Conservation (phyloP, 1,140 invertebrate species). For the Cherax destructor region DNA sequence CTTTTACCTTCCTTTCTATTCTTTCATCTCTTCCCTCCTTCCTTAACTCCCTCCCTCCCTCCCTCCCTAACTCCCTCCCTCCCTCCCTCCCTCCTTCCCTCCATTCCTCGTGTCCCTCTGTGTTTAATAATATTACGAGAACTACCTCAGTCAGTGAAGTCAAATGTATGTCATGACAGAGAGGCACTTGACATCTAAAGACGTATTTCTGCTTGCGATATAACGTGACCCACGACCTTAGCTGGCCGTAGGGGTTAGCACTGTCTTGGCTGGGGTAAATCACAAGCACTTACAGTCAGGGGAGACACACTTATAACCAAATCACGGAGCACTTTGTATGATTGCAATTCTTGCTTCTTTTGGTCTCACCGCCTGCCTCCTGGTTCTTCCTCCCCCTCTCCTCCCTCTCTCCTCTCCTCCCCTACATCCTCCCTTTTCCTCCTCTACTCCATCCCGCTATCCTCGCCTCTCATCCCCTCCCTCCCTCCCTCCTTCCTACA, state of each 20-base stretch:
- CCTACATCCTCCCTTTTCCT: not conserved
- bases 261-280: constrained; percentile 34
- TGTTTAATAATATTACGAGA: constrained; percentile 34
- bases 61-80: not conserved
- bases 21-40: no score
- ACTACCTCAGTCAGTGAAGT: not conserved
- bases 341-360: constrained; percentile 28
- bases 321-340: constrained; percentile 65
- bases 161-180: no score
- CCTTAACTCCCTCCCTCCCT: no score
- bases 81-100: not conserved
- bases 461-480: not conserved
- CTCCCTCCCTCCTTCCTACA: not conserved
- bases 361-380: not conserved
- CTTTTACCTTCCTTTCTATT: no score
- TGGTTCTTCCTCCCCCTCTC: no score
- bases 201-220: not conserved
- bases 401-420: not conserved
- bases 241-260: not conserved
- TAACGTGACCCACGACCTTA: constrained; percentile 17
- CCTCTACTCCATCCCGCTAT: not conserved
- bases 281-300: constrained; percentile 36
- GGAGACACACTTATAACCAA: constrained; percentile 53
- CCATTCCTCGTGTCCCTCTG: not conserved
- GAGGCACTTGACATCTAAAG: no score